Percentiles rank a stretch among this genome's conserved stretches.
phyloP scores from a whole-genome alignment of 2,888 invertebrate species.

The Drosophila anomelani region DNA sequence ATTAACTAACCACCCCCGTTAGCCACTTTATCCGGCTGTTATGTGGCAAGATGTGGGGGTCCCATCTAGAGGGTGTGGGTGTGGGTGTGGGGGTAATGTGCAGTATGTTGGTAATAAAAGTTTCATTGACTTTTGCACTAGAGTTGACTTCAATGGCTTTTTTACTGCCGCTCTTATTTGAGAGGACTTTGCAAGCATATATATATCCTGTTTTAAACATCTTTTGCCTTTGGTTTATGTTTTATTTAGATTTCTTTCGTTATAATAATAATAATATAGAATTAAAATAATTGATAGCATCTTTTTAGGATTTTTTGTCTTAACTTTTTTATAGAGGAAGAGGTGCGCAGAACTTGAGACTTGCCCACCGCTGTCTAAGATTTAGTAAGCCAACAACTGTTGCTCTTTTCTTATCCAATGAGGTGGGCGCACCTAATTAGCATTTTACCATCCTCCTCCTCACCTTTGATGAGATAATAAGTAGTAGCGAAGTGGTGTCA shows the following conservation, averaged over 20 bases:
- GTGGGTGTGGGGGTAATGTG: slow-evolving; percentile 3
- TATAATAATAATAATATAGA: too few species aligned
- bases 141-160: slow-evolving; percentile 62
- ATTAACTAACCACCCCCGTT: slow-evolving; percentile 4
- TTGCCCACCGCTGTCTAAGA: background rate
- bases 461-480: background rate
- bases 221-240: background rate
- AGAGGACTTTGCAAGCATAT: slow-evolving; percentile 25
- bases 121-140: slow-evolving; percentile 69
- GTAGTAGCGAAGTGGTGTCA: background rate
- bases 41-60: slow-evolving; percentile 8
- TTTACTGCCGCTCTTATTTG: slow-evolving; percentile 47
- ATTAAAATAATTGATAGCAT: background rate
- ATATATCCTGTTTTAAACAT: slow-evolving; percentile 26
- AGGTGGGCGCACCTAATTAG: slow-evolving; percentile 1
- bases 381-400: background rate
- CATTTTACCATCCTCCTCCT: background rate
- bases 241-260: too few species aligned
- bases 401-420: background rate
- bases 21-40: slow-evolving; percentile 13
- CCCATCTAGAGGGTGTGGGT: slow-evolving; percentile 6
- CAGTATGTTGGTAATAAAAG: slow-evolving; percentile 59
- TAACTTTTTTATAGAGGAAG: background rate
- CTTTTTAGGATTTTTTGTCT: background rate
- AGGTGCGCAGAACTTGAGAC: background rate